A percentile compares a stretch with the other conserved stretches of the same genome.
Evolutionary conservation across 2,888 invertebrate genomes (phyloP).

Genomic region (Nomada goodeniana): DNA sequence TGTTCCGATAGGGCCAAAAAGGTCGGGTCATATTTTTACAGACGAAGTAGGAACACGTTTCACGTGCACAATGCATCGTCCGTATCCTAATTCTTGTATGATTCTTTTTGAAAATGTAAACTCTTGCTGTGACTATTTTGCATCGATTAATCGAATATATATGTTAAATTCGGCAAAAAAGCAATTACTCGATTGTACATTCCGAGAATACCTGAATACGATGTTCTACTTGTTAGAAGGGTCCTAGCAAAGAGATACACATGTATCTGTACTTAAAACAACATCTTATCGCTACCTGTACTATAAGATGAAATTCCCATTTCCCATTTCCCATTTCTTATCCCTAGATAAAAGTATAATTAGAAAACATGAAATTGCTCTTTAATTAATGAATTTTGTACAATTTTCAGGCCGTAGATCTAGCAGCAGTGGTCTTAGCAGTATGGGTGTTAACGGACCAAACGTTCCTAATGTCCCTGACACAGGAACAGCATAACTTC

Average conservation of each 20-base stretch:
- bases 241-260: not conserved
- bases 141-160: too few relatives aligned
- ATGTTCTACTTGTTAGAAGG: slow-evolving; percentile 9
- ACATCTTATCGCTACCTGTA: slow-evolving; percentile 6
- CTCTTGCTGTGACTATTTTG: too few relatives aligned
- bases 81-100: too few relatives aligned
- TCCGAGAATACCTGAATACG: not conserved
- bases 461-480: slow-evolving; percentile 89
- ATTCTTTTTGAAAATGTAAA: too few relatives aligned
- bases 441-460: slow-evolving; percentile 93
- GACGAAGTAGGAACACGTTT: slow-evolving; percentile 26
- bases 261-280: not conserved
- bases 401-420: slow-evolving; percentile 88
- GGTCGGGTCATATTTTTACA: slow-evolving; percentile 48
- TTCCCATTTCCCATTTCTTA: too few relatives aligned
- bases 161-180: too few relatives aligned
- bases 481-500: slow-evolving; percentile 87
- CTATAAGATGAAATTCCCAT: too few relatives aligned
- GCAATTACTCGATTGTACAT: too few relatives aligned
- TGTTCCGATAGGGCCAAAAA: slow-evolving; percentile 42
- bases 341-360: not conserved
- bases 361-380: not conserved
- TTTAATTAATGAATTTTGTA: not conserved
- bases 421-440: slow-evolving; percentile 89
- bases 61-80: not conserved